Evolutionary conservation across 2,797 vertebrate genomes (phyloP), one percentile per base, ranked within the genome.

Genomic region (Okamejei kenojei): DNA sequence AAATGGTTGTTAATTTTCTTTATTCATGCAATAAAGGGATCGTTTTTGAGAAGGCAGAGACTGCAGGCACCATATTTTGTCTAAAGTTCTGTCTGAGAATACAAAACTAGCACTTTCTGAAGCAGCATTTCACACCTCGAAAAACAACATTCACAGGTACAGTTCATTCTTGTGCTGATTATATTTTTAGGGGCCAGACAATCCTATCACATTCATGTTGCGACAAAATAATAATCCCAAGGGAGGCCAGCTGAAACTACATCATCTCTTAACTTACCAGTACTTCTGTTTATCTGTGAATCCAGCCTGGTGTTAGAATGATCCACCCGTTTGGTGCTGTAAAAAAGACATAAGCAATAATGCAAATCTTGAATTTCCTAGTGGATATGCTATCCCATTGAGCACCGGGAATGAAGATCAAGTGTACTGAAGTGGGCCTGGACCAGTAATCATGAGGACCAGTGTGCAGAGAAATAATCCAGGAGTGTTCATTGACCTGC

Each of bases 251-350:
- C 61, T 88, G 17, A 63, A 68, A 63, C 35, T 68, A 32, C 65
- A 35, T 63, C 19, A 35, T 35, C 11, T 54, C 35, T n/a, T 92
- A 54, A 78, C 94, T 94, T 96, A 99, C 99, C 99, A 94, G 97
- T 97, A 94, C 98, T 98, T 94, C 98, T 98, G 95, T 99, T 98
- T 11, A 99, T 98, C 94, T 99, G 98, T 94, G 98, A 97, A 84
- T 97, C 97, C 95, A 99, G 96, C 93, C 98, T 96, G 94, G 98
- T 99, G 96, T 99, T 99, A 93, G 98, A 99, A 95, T 98, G 98
- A 95, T 99, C 98, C 7, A 97, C 97, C 2, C 97, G 97, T 94
- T 97, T 98, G 23, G 98, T 99, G 95, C 98, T 99, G 95, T 88
- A 96, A 95, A 94, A 93, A 95, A 35, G 15, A n/a, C 84, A 88